Percentiles rank a stretch among this genome's conserved stretches.
These are phyloP conservation scores for Anoncus sp. DNA, from an alignment of 2,888 invertebrate genomes.

Conservation along the genomic window DNA sequence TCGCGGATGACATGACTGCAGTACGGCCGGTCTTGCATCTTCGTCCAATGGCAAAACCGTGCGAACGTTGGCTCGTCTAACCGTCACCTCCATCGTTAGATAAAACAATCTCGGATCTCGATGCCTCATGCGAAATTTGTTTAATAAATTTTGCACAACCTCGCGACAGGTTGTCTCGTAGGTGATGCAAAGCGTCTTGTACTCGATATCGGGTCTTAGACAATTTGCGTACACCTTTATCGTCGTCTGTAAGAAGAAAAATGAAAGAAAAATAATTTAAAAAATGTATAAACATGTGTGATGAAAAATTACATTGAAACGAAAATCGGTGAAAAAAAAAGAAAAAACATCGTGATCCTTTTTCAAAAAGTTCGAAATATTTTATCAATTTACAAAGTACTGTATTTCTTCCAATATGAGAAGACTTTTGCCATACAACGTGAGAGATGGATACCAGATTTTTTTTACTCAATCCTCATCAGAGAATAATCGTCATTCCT, in stretches of 20 bases:
- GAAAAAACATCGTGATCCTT: too few relatives aligned
- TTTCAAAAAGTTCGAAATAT: too few relatives aligned
- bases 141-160: slow-evolving; percentile 92
- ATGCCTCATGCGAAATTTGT: slow-evolving; percentile 96
- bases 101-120: slow-evolving; percentile 96
- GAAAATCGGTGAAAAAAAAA: too few relatives aligned
- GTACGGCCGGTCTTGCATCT: slow-evolving; percentile 94
- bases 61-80: slow-evolving; percentile 92
- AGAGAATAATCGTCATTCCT: too few relatives aligned
- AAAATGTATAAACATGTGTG: neutral
- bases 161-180: slow-evolving; percentile 95
- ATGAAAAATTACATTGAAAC: too few relatives aligned
- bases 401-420: too few relatives aligned
- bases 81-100: slow-evolving; percentile 97
- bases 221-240: slow-evolving; percentile 96
- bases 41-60: slow-evolving; percentile 94
- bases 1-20: slow-evolving; percentile 97
- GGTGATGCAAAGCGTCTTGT: slow-evolving; percentile 96
- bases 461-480: too few relatives aligned
- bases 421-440: too few relatives aligned
- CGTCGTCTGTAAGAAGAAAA: slow-evolving; percentile 88
- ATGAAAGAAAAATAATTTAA: slow-evolving; percentile 4
- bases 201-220: slow-evolving; percentile 96
- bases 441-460: too few relatives aligned
- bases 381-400: too few relatives aligned